These are phyloP conservation scores for Numida meleagris DNA, from an alignment of 2,113 vertebrate species.

Conservation along the genomic window DNA sequence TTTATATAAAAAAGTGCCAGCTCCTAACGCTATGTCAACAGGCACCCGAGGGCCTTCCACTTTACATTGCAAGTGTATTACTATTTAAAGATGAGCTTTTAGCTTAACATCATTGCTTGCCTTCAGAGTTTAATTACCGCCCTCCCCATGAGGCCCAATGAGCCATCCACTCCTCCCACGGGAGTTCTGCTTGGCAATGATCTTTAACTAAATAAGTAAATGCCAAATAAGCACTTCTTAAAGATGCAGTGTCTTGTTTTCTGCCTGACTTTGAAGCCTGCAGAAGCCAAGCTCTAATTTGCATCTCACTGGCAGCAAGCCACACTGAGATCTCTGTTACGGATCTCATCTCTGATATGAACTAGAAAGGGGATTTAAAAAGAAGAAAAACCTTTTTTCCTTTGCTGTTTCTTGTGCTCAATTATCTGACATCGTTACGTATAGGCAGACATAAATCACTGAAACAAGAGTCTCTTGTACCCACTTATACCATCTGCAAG, in stretches of 20 bases:
- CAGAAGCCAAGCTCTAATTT: conserved; percentile 7
- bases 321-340: neutral
- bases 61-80: conserved; percentile 81
- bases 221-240: conserved; percentile 73
- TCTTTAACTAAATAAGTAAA: conserved; percentile 84
- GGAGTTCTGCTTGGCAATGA: conserved; percentile 77
- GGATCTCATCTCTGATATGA: neutral
- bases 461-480: neutral
- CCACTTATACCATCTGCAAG: neutral
- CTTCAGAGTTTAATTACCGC: conserved; percentile 87
- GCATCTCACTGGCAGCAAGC: neutral
- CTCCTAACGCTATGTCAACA: conserved; percentile 89
- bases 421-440: neutral
- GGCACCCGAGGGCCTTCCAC: conserved; percentile 86
- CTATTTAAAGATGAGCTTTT: conserved; percentile 89
- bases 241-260: conserved; percentile 62
- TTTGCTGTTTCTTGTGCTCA: neutral
- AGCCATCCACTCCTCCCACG: conserved; percentile 76
- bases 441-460: neutral
- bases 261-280: neutral
- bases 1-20: conserved; percentile 78
- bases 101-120: conserved; percentile 81
- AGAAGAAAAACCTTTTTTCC: neutral
- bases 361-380: neutral
- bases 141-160: conserved; percentile 83